Conservation (phyloP, 2,113 vertebrate species). For the Hepsetus odoe region DNA sequence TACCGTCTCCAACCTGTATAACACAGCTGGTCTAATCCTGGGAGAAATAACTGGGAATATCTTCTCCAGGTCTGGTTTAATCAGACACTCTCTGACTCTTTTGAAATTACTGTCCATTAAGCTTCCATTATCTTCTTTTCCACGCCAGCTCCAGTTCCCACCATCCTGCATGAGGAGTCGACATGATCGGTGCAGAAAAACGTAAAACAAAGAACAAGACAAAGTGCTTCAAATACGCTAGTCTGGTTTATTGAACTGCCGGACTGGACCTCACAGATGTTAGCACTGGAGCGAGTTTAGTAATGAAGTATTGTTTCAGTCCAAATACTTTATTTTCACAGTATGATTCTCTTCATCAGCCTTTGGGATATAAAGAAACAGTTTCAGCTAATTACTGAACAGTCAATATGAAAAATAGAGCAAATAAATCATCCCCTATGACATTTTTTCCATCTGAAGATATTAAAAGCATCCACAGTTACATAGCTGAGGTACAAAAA, state of each 20-base stretch:
- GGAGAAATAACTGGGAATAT: too few species aligned
- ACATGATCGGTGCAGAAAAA: neutral
- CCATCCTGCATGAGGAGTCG: too few species aligned
- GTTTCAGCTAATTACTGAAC: neutral
- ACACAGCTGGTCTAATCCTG: too few species aligned
- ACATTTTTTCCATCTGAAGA: neutral
- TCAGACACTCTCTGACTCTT: too few species aligned
- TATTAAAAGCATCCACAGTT: constrained; percentile 23
- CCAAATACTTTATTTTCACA: neutral
- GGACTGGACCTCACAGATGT: neutral
- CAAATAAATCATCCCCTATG: neutral
- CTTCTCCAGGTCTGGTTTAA: too few species aligned
- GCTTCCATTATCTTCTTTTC: too few species aligned
- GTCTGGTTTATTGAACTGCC: neutral
- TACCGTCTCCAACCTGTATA: too few species aligned
- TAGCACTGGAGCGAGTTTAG: neutral
- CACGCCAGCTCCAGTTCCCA: too few species aligned
- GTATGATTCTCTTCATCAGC: neutral
- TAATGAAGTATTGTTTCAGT: neutral
- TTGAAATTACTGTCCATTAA: too few species aligned
- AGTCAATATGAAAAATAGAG: neutral
- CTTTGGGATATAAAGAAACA: neutral
- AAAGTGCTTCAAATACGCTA: neutral
- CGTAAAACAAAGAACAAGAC: neutral
- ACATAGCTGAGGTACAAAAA: constrained; percentile 7